Evolutionary conservation across 2,888 invertebrate species (phyloP).

Genomic region (Bhutanitis thaidina): DNA sequence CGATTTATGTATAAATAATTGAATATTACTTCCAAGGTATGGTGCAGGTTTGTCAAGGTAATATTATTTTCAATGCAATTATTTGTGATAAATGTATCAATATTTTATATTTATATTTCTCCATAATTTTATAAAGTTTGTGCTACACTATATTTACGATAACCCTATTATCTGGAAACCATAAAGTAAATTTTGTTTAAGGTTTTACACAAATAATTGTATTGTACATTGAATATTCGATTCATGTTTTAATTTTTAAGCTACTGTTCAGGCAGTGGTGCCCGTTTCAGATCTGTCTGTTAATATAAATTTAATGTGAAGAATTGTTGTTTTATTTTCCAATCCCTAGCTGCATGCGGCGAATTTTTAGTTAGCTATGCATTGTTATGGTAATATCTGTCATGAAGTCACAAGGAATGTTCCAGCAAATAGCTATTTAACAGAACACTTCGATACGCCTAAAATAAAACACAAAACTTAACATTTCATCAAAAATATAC

Average conservation of each 20-base stretch:
- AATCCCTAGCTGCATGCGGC: conserved; percentile 38
- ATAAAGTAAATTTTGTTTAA: no score
- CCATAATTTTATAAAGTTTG: no score
- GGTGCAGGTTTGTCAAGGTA: neutral
- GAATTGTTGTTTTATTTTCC: conserved; percentile 71
- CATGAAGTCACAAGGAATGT: no score
- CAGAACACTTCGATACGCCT: no score
- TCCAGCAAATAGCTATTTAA: no score
- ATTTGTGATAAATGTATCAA: conserved; percentile 1
- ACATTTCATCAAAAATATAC: no score
- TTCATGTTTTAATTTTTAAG: conserved; percentile 1
- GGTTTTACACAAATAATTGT: conserved; percentile 9
- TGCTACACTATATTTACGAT: no score
- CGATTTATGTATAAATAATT: conserved; percentile 18
- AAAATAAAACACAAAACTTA: no score
- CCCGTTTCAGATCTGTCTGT: conserved; percentile 70
- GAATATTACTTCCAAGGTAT: neutral
- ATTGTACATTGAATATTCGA: neutral
- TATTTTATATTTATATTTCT: no score
- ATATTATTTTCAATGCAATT: conserved; percentile 8
- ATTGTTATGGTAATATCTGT: neutral
- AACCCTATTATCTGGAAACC: no score
- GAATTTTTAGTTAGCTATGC: conserved; percentile 31
- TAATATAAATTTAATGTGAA: conserved; percentile 78
- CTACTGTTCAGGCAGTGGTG: conserved; percentile 50